Evolutionary conservation across 2,888 invertebrate genomes (phyloP).

Genomic region (Lochmaea crataegi): DNA sequence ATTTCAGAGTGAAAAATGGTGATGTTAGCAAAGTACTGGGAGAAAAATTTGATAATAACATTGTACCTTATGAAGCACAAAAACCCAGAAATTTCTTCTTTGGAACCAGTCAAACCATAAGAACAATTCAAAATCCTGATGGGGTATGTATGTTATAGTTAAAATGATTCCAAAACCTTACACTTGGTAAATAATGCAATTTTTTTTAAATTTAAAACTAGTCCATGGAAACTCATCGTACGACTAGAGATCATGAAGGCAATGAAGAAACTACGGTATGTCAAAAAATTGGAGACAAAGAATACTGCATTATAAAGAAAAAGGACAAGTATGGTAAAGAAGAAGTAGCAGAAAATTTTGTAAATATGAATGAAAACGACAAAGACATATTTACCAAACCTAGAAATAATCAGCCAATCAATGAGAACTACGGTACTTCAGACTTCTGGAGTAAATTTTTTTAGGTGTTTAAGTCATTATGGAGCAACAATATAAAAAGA

Average conservation of each 20-base stretch:
- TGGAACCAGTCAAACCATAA: conserved; percentile 68
- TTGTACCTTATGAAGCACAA: conserved; percentile 22
- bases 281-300: conserved; percentile 58
- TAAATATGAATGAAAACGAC: conserved; percentile 59
- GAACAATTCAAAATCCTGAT: conserved; percentile 69
- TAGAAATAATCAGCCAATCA: conserved; percentile 13
- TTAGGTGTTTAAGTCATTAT: neutral
- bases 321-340: conserved; percentile 61
- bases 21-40: conserved; percentile 38
- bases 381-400: conserved; percentile 42
- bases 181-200: neutral
- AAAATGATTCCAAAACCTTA: neutral
- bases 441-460: conserved; percentile 54
- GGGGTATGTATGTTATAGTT: conserved; percentile 61
- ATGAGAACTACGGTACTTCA: conserved; percentile 43
- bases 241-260: conserved; percentile 70
- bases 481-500: neutral
- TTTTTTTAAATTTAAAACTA: conserved; percentile 45
- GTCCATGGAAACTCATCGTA: conserved; percentile 69
- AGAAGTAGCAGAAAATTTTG: conserved; percentile 58
- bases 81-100: conserved; percentile 56
- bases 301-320: conserved; percentile 65
- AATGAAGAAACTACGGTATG: conserved; percentile 72
- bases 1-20: conserved; percentile 40
- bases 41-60: conserved; percentile 15